phyloP scores from a whole-genome alignment of 2,797 vertebrate genomes.

The Phalanger gymnotis region DNA sequence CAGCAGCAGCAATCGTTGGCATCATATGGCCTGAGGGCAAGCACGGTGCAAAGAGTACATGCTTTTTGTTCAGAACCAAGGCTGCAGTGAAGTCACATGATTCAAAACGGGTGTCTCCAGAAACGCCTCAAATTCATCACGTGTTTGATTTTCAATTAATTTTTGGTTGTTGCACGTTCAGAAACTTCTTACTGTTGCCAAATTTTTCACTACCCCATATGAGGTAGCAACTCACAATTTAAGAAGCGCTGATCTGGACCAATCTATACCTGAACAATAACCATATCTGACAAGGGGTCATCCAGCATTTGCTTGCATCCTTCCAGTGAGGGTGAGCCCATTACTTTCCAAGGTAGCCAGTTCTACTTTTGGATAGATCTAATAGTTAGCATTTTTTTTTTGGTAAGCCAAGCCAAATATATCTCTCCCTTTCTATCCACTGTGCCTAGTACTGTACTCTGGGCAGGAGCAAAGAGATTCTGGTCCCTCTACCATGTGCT shows the following conservation, averaged over 20 bases:
- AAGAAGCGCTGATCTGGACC: neutral
- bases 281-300: neutral
- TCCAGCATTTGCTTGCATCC: neutral
- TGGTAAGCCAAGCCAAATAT: neutral
- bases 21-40: too few relatives aligned
- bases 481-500: neutral
- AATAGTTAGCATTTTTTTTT: neutral
- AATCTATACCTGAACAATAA: neutral
- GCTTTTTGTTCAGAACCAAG: too few relatives aligned
- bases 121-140: too few relatives aligned
- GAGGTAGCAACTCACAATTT: too few relatives aligned
- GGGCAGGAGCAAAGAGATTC: neutral
- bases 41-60: too few relatives aligned
- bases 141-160: too few relatives aligned
- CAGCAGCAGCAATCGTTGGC: too few relatives aligned
- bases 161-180: too few relatives aligned
- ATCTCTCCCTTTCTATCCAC: neutral
- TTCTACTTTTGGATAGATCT: neutral
- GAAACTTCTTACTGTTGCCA: too few relatives aligned
- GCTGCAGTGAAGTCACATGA: too few relatives aligned
- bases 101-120: too few relatives aligned
- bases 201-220: too few relatives aligned
- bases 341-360: neutral
- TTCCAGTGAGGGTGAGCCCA: neutral
- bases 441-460: neutral